These are phyloP conservation scores for Phrynosoma blainvillii DNA, from an alignment of 2,113 vertebrate species.

Conservation along the genomic window DNA sequence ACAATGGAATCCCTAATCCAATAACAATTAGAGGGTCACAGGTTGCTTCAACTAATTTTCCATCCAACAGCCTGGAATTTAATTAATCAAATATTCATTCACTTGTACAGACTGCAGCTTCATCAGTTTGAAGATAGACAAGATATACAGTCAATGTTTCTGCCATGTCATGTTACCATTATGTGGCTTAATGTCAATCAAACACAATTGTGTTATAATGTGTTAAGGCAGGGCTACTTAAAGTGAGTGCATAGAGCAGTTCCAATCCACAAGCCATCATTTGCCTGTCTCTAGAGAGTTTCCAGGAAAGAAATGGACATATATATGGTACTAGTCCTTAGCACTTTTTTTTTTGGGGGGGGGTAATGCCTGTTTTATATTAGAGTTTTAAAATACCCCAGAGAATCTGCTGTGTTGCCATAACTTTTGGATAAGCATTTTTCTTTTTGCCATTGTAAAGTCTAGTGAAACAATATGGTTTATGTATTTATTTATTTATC, in stretches of 20 bases:
- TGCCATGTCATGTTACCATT: background rate
- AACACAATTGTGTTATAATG: background rate
- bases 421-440: background rate
- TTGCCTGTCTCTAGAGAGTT: too few species aligned
- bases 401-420: background rate
- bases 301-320: too few species aligned
- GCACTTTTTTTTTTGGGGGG: too few species aligned
- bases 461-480: background rate
- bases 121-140: background rate
- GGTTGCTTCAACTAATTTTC: background rate
- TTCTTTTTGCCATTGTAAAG: constrained; percentile 3
- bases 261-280: too few species aligned
- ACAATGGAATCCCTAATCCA: background rate
- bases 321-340: too few species aligned
- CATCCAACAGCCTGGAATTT: background rate
- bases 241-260: too few species aligned
- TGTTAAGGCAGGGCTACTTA: background rate
- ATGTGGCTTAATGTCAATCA: constrained; percentile 12
- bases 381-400: background rate
- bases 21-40: background rate
- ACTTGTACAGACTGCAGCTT: background rate
- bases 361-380: background rate
- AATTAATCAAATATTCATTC: background rate
- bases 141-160: background rate
- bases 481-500: background rate